These are phyloP conservation scores for Dasyornis broadbenti DNA, from an alignment of 2,113 vertebrate species.

Conservation along the genomic window DNA sequence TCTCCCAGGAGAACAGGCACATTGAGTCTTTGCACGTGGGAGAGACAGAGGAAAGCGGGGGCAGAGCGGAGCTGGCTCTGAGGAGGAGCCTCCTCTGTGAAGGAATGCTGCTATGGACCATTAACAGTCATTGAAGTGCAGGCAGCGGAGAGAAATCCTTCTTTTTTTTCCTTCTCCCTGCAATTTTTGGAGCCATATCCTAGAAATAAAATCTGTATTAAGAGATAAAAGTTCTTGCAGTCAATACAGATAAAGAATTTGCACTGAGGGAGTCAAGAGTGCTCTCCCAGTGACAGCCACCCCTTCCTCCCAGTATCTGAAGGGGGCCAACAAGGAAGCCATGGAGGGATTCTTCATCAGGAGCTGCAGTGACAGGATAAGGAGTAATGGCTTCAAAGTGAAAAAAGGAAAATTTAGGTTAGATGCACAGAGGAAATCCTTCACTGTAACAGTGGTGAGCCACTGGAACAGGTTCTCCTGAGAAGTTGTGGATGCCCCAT, in stretches of 20 bases:
- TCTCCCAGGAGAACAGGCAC: not conserved
- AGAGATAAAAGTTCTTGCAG: not conserved
- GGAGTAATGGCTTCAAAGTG: not conserved
- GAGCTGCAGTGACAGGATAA: not conserved
- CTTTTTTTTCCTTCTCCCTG: fast-evolving
- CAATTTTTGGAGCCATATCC: not conserved
- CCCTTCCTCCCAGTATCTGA: not conserved
- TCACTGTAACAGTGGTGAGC: not conserved
- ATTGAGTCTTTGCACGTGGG: not conserved
- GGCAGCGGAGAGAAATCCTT: not conserved
- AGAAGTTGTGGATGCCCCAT: not conserved
- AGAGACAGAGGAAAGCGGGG: not conserved
- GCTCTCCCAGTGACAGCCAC: not conserved
- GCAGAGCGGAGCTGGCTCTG: not conserved
- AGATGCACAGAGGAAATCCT: not conserved
- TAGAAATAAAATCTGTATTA: not conserved
- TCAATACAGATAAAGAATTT: not conserved
- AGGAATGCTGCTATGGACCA: not conserved
- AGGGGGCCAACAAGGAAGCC: no score
- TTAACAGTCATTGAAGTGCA: not conserved
- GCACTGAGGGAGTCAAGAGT: not conserved
- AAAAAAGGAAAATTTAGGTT: not conserved
- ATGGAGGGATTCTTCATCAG: not conserved
- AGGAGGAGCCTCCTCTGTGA: not conserved
- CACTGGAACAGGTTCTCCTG: not conserved